Evolutionary conservation across 2,888 invertebrate genomes (phyloP).

Genomic region (Mycalesis mineus): DNA sequence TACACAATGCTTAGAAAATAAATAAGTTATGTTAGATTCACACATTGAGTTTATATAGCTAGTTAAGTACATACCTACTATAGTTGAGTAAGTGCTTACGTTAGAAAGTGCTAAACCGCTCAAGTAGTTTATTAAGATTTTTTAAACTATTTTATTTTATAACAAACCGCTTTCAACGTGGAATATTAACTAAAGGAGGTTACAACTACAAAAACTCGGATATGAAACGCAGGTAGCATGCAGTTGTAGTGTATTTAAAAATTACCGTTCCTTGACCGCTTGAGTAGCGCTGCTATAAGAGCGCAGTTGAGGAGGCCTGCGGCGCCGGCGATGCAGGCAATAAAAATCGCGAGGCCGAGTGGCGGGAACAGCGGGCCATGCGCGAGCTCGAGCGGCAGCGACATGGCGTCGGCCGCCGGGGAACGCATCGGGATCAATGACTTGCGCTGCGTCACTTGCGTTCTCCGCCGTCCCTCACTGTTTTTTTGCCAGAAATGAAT

Average conservation of each 20-base stretch:
- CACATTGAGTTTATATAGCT: too few species aligned
- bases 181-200: too few species aligned
- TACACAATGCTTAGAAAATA: too few species aligned
- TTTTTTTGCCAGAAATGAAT: conserved; percentile 63
- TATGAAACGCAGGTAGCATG: too few species aligned
- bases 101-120: too few species aligned
- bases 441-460: conserved; percentile 66
- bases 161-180: too few species aligned
- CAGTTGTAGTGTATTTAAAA: conserved; percentile 19
- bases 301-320: conserved; percentile 66
- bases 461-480: conserved; percentile 57
- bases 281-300: conserved; percentile 60
- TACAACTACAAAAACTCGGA: too few species aligned
- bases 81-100: too few species aligned
- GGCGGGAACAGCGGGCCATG: conserved; percentile 57
- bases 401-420: conserved; percentile 64
- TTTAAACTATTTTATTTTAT: too few species aligned
- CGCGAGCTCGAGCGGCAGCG: conserved; percentile 46
- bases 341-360: conserved; percentile 51
- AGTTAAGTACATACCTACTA: too few species aligned
- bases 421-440: conserved; percentile 74
- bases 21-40: too few species aligned
- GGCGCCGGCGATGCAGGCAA: conserved; percentile 65
- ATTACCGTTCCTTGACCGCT: conserved; percentile 70
- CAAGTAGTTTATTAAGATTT: too few species aligned